Conservation (phyloP, 2,888 invertebrate species). For the Dioctria rufipes region DNA sequence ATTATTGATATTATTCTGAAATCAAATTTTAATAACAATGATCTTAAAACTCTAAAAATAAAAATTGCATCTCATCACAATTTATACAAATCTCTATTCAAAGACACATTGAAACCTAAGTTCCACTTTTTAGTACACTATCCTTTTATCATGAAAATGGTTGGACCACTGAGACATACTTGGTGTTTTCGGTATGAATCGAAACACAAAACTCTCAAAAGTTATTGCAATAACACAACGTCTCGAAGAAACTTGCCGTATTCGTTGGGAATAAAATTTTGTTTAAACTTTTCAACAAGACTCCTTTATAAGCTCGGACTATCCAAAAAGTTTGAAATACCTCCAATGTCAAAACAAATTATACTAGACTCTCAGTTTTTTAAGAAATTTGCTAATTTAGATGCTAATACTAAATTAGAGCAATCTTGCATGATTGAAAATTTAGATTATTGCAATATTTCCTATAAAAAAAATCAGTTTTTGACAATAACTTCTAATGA, state of each 20-base stretch:
- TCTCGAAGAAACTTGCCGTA: slow-evolving; percentile 53
- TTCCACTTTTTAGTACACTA: slow-evolving; percentile 43
- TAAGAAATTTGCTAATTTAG: neutral
- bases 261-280: slow-evolving; percentile 51
- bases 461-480: neutral
- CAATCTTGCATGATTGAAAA: neutral
- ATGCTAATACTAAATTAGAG: neutral
- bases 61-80: slow-evolving; percentile 42
- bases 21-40: slow-evolving; percentile 13
- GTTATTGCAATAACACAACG: slow-evolving; percentile 45
- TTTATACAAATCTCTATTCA: slow-evolving; percentile 43
- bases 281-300: slow-evolving; percentile 51
- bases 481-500: neutral
- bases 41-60: neutral
- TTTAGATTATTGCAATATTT: neutral
- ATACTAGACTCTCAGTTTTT: neutral
- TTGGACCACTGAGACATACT: slow-evolving; percentile 52
- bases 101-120: slow-evolving; percentile 54
- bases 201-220: slow-evolving; percentile 53
- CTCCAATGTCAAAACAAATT: neutral
- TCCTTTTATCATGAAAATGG: slow-evolving; percentile 38
- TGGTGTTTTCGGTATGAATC: slow-evolving; percentile 55
- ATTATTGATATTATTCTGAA: slow-evolving; percentile 33
- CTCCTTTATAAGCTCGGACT: neutral
- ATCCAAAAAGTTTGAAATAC: neutral